These are phyloP conservation scores for Turdus rufiventris DNA, from an alignment of 2,113 vertebrate genomes.

Conservation along the genomic window DNA sequence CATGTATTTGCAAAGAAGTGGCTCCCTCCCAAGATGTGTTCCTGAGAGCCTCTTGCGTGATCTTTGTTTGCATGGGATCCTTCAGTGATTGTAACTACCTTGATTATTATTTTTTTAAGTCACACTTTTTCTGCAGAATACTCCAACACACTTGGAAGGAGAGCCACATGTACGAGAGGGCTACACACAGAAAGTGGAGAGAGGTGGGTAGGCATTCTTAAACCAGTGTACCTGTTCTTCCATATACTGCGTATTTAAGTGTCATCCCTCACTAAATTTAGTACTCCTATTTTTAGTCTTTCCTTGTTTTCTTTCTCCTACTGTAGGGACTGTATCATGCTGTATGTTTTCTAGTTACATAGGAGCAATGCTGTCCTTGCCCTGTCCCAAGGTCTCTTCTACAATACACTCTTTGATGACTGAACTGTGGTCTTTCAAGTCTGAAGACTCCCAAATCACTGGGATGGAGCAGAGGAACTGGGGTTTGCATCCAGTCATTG, in stretches of 20 bases:
- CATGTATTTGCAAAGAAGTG: not conserved
- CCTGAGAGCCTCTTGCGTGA: not conserved
- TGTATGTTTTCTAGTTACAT: not conserved
- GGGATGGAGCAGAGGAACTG: not conserved
- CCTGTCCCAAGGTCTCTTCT: not conserved
- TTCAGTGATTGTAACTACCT: not conserved
- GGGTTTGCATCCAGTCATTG: not conserved
- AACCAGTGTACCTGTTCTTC: not conserved
- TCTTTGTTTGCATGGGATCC: not conserved
- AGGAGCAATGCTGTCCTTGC: rapidly evolving
- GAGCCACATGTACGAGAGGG: not conserved
- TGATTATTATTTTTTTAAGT: not conserved
- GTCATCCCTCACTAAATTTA: not conserved
- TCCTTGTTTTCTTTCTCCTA: not conserved
- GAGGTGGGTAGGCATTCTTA: not conserved
- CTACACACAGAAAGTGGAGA: not conserved
- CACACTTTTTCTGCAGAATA: not conserved
- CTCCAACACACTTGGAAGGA: not conserved
- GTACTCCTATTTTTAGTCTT: not conserved
- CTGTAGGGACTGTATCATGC: not conserved
- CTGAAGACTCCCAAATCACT: not conserved
- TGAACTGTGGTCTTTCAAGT: not conserved
- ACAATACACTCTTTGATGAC: not conserved
- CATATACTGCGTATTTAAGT: not conserved
- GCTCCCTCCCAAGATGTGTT: rapidly evolving